These are phyloP conservation scores for Numenius arquata DNA, from an alignment of 2,113 vertebrate species.

Conservation along the genomic window DNA sequence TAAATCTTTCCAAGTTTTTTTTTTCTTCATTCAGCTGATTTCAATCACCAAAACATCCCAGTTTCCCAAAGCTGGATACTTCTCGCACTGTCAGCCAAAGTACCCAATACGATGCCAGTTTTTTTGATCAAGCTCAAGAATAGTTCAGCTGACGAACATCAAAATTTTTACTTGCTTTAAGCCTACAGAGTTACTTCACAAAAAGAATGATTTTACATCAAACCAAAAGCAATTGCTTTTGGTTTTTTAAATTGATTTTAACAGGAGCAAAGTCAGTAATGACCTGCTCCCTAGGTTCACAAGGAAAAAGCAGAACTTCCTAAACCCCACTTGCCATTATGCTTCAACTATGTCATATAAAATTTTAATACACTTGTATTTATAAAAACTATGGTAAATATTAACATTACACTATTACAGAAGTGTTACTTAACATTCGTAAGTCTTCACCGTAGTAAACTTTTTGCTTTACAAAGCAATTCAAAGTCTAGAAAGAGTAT, in stretches of 20 bases:
- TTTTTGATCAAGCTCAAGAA: not conserved
- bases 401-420: not conserved
- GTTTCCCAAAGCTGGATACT: not conserved
- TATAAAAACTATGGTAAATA: not conserved
- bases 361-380: not conserved
- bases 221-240: not conserved
- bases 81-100: not conserved
- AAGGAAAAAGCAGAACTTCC: not conserved
- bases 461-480: not conserved
- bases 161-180: not conserved
- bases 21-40: not conserved
- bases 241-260: too few relatives aligned
- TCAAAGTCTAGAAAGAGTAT: not conserved
- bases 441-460: not conserved
- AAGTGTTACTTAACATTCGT: not conserved
- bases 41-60: not conserved
- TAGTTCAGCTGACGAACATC: not conserved
- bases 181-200: not conserved
- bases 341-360: not conserved
- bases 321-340: not conserved
- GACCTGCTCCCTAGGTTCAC: not conserved
- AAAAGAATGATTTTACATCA: not conserved
- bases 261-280: not conserved
- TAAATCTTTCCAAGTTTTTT: not conserved
- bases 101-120: not conserved